phyloP scores from a whole-genome alignment of 2,888 invertebrate genomes.

The Cerastis leucographa region DNA sequence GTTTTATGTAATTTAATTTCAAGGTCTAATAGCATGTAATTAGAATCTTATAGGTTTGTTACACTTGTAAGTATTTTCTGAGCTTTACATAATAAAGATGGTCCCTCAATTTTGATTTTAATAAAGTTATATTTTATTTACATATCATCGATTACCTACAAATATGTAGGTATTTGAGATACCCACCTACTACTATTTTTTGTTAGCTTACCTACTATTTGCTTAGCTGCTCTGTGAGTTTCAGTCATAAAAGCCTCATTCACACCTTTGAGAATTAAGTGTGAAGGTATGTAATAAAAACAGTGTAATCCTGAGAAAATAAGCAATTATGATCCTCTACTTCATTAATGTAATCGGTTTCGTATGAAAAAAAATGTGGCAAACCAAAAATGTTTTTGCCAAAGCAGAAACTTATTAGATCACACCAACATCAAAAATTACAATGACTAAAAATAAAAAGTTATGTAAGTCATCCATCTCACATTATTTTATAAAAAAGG shows the following conservation, averaged over 20 bases:
- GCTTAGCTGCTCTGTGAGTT: not conserved
- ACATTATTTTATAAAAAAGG: not conserved
- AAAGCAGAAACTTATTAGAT: not conserved
- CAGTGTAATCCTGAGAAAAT: not conserved
- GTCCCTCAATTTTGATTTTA: not conserved
- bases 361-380: not conserved
- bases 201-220: not conserved
- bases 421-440: not conserved
- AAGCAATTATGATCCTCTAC: not conserved
- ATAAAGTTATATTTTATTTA: not conserved
- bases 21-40: conserved; percentile 21
- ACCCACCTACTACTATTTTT: not conserved
- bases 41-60: not conserved
- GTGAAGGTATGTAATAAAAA: not conserved
- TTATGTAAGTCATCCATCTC: not conserved
- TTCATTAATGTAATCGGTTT: not conserved
- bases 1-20: conserved; percentile 25
- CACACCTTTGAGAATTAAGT: conserved; percentile 1
- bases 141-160: not conserved
- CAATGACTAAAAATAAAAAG: not conserved
- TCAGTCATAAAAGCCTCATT: conserved; percentile 6
- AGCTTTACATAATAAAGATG: not conserved
- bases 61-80: not conserved
- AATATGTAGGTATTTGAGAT: not conserved
- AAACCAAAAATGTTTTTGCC: not conserved